Conservation (phyloP, 2,797 vertebrate species). For the Salarias fasciatus region DNA sequence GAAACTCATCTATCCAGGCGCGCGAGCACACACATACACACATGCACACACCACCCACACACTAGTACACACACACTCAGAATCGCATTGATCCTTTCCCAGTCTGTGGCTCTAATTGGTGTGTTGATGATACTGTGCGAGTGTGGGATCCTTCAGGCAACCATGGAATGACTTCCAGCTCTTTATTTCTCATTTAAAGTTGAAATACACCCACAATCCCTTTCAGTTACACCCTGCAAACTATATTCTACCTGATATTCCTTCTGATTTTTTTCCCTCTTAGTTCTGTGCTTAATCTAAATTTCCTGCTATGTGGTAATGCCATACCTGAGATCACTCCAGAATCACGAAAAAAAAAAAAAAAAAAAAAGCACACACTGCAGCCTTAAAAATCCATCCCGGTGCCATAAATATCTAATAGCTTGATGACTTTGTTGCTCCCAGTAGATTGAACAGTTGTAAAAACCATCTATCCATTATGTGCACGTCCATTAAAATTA, state of each 20-base stretch:
- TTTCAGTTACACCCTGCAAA: conserved; percentile 46
- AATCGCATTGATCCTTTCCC: conserved; percentile 76
- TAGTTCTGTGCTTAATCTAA: conserved; percentile 59
- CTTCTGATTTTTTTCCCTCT: conserved; percentile 48
- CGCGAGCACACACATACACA: conserved; percentile 43
- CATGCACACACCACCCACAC: conserved; percentile 34
- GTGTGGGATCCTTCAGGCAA: conserved; percentile 77
- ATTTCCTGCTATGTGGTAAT: conserved; percentile 50
- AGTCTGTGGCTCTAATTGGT: conserved; percentile 80
- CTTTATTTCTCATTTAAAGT: conserved; percentile 81
- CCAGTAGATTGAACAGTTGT: conserved; percentile 71
- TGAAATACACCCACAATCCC: conserved; percentile 75
- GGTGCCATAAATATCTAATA: conserved; percentile 72
- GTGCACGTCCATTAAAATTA: conserved; percentile 70
- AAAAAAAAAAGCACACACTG: conserved; percentile 26
- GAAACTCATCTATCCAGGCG: conserved; percentile 71
- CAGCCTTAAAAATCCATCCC: conserved; percentile 56
- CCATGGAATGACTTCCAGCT: conserved; percentile 73
- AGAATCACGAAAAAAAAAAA: conserved; percentile 32
- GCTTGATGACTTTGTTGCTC: conserved; percentile 71
- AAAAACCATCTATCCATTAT: conserved; percentile 77
- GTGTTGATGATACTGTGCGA: conserved; percentile 79
- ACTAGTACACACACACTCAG: conserved; percentile 45
- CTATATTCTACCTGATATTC: conserved; percentile 56
- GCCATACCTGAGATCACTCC: conserved; percentile 51